Evolutionary conservation across 1,140 invertebrate genomes (phyloP), one percentile per base, ranked within the genome.

Genomic region (Cardiocondyla obscurior): DNA sequence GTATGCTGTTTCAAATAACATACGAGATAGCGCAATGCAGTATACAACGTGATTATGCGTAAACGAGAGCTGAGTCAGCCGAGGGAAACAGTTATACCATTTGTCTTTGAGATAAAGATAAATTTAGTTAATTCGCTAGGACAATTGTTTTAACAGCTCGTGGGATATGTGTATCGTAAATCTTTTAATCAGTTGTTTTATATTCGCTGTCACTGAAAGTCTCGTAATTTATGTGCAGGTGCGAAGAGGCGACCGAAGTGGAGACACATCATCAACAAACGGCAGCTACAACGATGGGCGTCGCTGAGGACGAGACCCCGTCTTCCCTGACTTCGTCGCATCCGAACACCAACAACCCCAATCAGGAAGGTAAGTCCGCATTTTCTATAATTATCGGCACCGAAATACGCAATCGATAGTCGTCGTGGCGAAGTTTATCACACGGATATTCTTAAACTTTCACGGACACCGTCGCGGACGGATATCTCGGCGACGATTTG

Each of bases 271-370:
- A 94, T 92, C 91, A 92, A 83, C 91, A 92, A 91, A 91, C 91
- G 82, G 88, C 90, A 88, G 88, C 91, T 88, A 91, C 91, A 73
- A 91, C 91, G 83, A 93, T 93, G 92, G 91, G 92, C 74, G 92
- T 93, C 86, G 92, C 92, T 77, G 93, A 93, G 85, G 93, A 94
- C 85, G 93, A 94, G 81, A 93, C 92, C 64, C 90, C 92, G 77
- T 92, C 92, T 73, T 93, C 90, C 74, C 89, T 92, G 85, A 91
- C 91, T 85, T 90, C 92, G 67, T 91, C 93, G n/a, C 93, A 93
- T 79, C 87, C 90, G 58, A 93, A 92, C 82, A 86, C 88, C 65
- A 92, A 91, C 84, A 92, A 92, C 84, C 89, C 91, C 65, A 90
- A 90, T 84, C 93, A 93, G 92, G 93, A 93, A 91, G 93, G 93